These are phyloP conservation scores for Caenorhabditis japonica DNA, from an alignment of 2,888 invertebrate genomes.

Conservation along the genomic window DNA sequence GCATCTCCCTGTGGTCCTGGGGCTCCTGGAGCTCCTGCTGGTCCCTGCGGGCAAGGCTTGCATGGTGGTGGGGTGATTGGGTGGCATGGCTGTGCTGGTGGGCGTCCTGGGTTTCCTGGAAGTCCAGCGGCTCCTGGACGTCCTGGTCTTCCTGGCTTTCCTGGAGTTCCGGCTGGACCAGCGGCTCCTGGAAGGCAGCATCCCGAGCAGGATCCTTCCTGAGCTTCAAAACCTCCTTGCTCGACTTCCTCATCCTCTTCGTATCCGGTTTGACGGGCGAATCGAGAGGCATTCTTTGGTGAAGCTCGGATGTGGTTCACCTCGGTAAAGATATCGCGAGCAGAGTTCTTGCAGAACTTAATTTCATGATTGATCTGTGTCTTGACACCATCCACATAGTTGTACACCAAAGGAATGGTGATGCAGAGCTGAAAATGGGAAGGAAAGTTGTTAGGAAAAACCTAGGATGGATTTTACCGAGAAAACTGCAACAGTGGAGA, in stretches of 20 bases:
- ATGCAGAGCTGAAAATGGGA: slow-evolving; percentile 37
- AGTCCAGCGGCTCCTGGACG: slow-evolving; percentile 61
- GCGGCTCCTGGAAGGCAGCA: slow-evolving; percentile 68
- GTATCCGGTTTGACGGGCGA: too few species aligned
- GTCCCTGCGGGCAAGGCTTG: slow-evolving; percentile 54
- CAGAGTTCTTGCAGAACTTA: slow-evolving; percentile 55
- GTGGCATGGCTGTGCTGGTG: slow-evolving; percentile 55
- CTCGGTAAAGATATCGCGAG: slow-evolving; percentile 56
- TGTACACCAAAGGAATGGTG: slow-evolving; percentile 51
- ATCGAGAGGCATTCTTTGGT: too few species aligned
- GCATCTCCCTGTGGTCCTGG: slow-evolving; percentile 63
- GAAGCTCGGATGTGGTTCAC: too few species aligned
- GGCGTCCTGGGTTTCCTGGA: slow-evolving; percentile 62
- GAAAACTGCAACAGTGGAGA: slow-evolving; percentile 36
- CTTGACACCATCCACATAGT: slow-evolving; percentile 50
- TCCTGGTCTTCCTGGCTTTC: slow-evolving; percentile 64
- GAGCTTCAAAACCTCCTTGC: too few species aligned
- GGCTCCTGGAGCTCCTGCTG: slow-evolving; percentile 65
- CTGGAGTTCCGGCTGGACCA: slow-evolving; percentile 67
- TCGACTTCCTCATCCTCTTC: too few species aligned
- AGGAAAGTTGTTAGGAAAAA: too few species aligned
- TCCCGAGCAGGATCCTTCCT: slow-evolving; percentile 54
- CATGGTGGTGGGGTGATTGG: slow-evolving; percentile 38
- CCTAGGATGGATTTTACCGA: too few species aligned
- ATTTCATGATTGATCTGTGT: slow-evolving; percentile 47